phyloP scores from a whole-genome alignment of 2,888 invertebrate genomes.

The Creontiades dilutus region DNA sequence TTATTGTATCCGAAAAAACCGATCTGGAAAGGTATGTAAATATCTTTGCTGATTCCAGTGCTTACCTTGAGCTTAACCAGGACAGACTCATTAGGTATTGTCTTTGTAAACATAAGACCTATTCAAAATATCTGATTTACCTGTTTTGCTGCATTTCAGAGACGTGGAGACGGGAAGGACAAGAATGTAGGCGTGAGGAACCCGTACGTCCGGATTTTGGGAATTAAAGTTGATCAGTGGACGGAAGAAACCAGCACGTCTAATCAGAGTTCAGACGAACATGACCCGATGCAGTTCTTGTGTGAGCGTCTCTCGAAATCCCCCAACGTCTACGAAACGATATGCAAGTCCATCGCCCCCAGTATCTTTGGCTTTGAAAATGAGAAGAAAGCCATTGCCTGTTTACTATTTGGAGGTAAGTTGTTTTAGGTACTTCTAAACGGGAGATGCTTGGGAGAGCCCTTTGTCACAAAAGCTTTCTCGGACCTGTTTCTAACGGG shows the following conservation, averaged over 20 bases:
- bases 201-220: slow-evolving; percentile 96
- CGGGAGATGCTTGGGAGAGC: too few species aligned
- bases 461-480: too few species aligned
- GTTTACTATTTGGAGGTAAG: slow-evolving; percentile 93
- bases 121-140: too few species aligned
- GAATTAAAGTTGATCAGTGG: slow-evolving; percentile 89
- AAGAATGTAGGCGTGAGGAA: slow-evolving; percentile 87
- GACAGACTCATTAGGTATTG: too few species aligned
- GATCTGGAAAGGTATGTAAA: slow-evolving; percentile 80
- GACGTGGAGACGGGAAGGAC: slow-evolving; percentile 43
- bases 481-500: too few species aligned
- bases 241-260: slow-evolving; percentile 84
- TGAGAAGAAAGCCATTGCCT: slow-evolving; percentile 98
- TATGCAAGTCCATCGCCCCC: slow-evolving; percentile 95
- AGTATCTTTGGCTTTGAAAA: slow-evolving; percentile 96
- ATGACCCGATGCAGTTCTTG: slow-evolving; percentile 79
- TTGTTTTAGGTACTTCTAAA: too few species aligned
- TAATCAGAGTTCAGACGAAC: slow-evolving; percentile 84
- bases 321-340: slow-evolving; percentile 91
- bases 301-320: slow-evolving; percentile 91
- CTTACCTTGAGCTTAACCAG: too few species aligned
- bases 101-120: too few species aligned
- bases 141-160: not conserved
- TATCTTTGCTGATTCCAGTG: not conserved
- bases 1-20: slow-evolving; percentile 95